A percentile compares a stretch with the other conserved stretches of the same genome.
Conservation (phyloP, 1,140 invertebrate genomes). For the Plodia interpunctella region DNA sequence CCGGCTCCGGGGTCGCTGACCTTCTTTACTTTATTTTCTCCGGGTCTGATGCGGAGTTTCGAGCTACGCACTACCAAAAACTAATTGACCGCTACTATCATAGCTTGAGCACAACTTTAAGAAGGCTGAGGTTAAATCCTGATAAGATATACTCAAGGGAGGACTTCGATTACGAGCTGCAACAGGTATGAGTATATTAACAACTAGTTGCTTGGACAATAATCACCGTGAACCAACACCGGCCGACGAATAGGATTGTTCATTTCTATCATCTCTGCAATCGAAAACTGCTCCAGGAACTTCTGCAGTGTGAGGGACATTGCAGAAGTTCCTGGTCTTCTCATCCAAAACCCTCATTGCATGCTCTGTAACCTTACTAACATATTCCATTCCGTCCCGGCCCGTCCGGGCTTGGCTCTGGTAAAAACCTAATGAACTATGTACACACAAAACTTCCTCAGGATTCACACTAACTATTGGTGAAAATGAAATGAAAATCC, state of each 20-base stretch:
- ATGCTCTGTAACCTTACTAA: background rate
- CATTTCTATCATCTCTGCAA: slow-evolving; percentile 9
- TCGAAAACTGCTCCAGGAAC: slow-evolving; percentile 13
- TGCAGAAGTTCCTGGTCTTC: slow-evolving; percentile 16
- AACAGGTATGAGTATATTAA: slow-evolving; percentile 11
- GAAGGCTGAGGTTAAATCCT: slow-evolving; percentile 12
- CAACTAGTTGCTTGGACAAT: slow-evolving; percentile 32
- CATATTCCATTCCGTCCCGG: slow-evolving; percentile 11
- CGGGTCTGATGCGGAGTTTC: slow-evolving; percentile 49
- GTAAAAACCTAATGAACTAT: no score
- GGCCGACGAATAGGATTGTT: slow-evolving; percentile 11
- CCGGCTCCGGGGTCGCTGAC: slow-evolving; percentile 61
- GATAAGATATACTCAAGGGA: slow-evolving; percentile 13
- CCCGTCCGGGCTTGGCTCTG: no score
- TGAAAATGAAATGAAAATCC: no score
- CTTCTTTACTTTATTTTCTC: slow-evolving; percentile 70
- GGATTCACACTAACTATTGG: no score
- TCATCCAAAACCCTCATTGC: slow-evolving; percentile 18
- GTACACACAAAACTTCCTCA: no score
- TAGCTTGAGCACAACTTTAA: slow-evolving; percentile 26
- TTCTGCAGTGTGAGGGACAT: no score
- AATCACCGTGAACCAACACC: slow-evolving; percentile 33
- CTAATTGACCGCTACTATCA: slow-evolving; percentile 63
- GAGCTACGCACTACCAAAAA: slow-evolving; percentile 48
- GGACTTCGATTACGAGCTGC: slow-evolving; percentile 20